Evolutionary conservation across 1,140 invertebrate genomes (phyloP).

Genomic region (Pseudobourletiella spinata): DNA sequence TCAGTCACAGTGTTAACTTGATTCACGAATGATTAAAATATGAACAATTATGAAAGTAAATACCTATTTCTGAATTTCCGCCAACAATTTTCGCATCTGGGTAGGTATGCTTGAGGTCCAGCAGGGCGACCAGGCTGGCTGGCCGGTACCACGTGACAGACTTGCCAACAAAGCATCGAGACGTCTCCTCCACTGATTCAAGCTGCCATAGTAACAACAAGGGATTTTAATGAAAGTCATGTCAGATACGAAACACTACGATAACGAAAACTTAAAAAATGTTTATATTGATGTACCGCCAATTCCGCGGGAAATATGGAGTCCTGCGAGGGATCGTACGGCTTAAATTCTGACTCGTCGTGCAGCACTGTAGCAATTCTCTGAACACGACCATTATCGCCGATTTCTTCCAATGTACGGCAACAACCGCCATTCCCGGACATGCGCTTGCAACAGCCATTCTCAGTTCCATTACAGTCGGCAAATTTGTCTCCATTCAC

Average conservation of each 20-base stretch:
- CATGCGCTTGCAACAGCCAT: constrained; percentile 7
- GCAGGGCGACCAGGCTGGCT: neutral
- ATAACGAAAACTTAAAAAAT: no score
- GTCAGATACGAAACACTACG: no score
- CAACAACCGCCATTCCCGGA: no score
- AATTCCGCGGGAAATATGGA: constrained; percentile 50
- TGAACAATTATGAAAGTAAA: neutral
- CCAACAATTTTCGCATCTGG: constrained; percentile 72
- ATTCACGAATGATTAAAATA: neutral
- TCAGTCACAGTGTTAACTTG: neutral
- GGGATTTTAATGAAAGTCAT: no score
- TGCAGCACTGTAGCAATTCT: neutral
- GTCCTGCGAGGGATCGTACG: constrained; percentile 47
- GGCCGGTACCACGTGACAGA: constrained; percentile 9
- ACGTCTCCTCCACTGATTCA: no score
- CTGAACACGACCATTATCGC: no score
- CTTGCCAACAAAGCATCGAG: no score
- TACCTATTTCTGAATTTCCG: constrained; percentile 87
- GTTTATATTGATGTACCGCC: no score
- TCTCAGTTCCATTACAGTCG: neutral
- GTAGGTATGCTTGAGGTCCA: constrained; percentile 61
- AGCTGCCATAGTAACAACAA: no score
- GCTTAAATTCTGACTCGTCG: constrained; percentile 35
- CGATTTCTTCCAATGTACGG: no score
- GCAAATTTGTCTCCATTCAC: neutral